Conservation (phyloP, 2,113 vertebrate genomes). For the Engystomops pustulosus region DNA sequence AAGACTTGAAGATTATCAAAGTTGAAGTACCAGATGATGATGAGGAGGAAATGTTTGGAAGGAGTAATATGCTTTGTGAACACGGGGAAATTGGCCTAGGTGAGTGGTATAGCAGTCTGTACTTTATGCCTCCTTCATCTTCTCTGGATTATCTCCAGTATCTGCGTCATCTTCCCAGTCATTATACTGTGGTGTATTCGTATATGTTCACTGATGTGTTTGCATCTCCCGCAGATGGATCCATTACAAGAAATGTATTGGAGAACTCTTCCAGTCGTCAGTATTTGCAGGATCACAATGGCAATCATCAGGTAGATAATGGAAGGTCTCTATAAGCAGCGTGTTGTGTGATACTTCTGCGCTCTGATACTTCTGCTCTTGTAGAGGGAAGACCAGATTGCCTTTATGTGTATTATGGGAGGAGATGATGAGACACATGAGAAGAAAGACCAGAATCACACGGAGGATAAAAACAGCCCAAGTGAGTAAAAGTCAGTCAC, state of each 20-base stretch:
- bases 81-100: not conserved
- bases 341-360: not conserved
- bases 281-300: not conserved
- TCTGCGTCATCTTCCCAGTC: not conserved
- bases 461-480: not conserved
- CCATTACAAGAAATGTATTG: not conserved
- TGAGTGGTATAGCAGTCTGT: not conserved
- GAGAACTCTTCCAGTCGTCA: not conserved
- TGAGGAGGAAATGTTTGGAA: not conserved
- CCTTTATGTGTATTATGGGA: not conserved
- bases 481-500: not conserved
- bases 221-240: not conserved
- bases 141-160: not conserved
- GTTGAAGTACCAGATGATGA: constrained; percentile 6
- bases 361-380: not conserved
- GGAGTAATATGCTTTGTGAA: not conserved
- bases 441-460: not conserved
- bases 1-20: constrained; percentile 2
- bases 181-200: not conserved
- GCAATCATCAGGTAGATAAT: not conserved
- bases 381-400: not conserved
- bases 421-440: not conserved
- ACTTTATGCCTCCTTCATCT: not conserved
- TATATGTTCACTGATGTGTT: not conserved
- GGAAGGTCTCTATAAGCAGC: not conserved